A percentile compares a stretch with the other conserved stretches of the same genome.
Evolutionary conservation across 2,797 vertebrate species (phyloP).

Genomic region (Cichlasoma orientale): DNA sequence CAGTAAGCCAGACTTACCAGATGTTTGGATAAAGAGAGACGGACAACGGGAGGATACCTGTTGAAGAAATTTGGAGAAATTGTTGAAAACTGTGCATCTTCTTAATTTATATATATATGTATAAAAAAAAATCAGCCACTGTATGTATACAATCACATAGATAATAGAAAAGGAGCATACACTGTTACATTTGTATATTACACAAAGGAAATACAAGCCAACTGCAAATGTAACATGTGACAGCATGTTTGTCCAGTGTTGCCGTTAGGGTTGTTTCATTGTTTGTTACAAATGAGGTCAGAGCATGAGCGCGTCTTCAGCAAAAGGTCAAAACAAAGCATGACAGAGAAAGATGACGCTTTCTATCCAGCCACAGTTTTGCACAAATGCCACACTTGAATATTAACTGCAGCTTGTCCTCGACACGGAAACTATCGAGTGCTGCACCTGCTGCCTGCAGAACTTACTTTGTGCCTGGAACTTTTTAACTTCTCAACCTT

Average conservation of each 20-base stretch:
- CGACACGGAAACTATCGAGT: neutral
- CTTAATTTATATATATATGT: neutral
- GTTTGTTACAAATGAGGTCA: constrained; percentile 29
- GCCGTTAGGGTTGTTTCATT: constrained; percentile 25
- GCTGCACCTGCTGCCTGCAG: constrained; percentile 26
- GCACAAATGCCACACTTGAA: constrained; percentile 14
- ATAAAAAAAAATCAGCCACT: neutral
- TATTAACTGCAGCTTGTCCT: neutral
- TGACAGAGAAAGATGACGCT: constrained; percentile 7
- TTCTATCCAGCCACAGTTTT: constrained; percentile 20
- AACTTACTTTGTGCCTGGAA: constrained; percentile 60
- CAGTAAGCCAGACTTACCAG: constrained; percentile 94
- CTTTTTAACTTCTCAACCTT: constrained; percentile 16
- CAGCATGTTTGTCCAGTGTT: constrained; percentile 52
- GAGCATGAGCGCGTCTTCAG: constrained; percentile 32
- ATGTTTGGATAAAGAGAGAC: constrained; percentile 95
- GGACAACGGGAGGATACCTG: constrained; percentile 75
- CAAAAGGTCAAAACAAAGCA: constrained; percentile 45
- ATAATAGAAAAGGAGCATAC: constrained; percentile 17
- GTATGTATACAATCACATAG: neutral
- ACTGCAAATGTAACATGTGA: constrained; percentile 37
- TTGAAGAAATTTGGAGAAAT: constrained; percentile 50
- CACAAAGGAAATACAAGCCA: constrained; percentile 60
- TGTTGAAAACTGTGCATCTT: constrained; percentile 51
- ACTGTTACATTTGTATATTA: constrained; percentile 18